phyloP scores from a whole-genome alignment of 1,140 invertebrate genomes.

The Drosophila saltans region DNA sequence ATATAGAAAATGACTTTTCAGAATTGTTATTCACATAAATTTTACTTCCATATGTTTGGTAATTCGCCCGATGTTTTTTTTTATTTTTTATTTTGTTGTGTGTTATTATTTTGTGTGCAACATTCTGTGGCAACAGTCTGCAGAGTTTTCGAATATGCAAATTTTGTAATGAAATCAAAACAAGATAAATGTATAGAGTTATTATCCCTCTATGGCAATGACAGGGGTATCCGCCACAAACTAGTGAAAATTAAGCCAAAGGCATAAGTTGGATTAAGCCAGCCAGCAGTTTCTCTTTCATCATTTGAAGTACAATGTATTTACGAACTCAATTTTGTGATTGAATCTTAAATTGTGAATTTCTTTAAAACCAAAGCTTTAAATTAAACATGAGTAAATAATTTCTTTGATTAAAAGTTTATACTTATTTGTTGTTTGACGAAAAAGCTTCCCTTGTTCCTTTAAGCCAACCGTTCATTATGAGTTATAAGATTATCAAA shows the following conservation, averaged over 20 bases:
- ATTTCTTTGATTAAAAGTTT: too few relatives aligned
- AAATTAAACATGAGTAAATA: too few relatives aligned
- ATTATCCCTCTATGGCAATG: not conserved
- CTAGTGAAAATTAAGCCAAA: not conserved
- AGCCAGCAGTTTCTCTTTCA: not conserved
- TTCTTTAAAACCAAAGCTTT: too few relatives aligned
- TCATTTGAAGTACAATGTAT: too few relatives aligned
- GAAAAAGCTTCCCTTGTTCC: too few relatives aligned
- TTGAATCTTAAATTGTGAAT: too few relatives aligned
- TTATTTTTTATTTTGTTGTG: not conserved
- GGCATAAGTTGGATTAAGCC: not conserved
- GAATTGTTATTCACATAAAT: slow-evolving; percentile 29
- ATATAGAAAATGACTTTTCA: slow-evolving; percentile 31
- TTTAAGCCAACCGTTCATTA: too few relatives aligned
- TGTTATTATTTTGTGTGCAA: slow-evolving; percentile 2
- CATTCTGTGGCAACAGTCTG: slow-evolving; percentile 12
- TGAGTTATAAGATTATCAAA: too few relatives aligned
- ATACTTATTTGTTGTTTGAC: too few relatives aligned
- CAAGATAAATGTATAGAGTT: slow-evolving; percentile 13
- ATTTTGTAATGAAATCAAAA: slow-evolving; percentile 44
- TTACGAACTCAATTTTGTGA: too few relatives aligned
- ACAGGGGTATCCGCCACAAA: not conserved
- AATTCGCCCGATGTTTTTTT: not conserved
- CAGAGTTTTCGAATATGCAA: slow-evolving; percentile 14
- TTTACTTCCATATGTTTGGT: slow-evolving; percentile 6